Base-by-base conservation (phyloP, 1,140 invertebrate genomes). In the Neodiprion fabricii region DNA sequence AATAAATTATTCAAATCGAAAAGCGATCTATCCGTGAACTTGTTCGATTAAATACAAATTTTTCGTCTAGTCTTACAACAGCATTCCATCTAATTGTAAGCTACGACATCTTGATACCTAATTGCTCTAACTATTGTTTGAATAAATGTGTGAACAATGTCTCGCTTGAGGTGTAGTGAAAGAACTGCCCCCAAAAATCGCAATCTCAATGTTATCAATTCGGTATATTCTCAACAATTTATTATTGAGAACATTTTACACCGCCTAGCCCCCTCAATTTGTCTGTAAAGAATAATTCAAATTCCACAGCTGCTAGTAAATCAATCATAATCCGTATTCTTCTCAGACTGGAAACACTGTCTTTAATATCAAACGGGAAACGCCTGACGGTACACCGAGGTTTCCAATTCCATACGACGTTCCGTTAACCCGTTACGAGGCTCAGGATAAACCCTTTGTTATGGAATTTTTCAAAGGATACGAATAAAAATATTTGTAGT, bases 361-460 rank as follows among this genome's bases (percentile, higher is more conserved):
- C 14, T 90, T 89, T 86, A 88, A 83, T 17, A 79, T 89, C 74
- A 74, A 84, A 79, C 76, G 86, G 72, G 77, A 89, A 85, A 81
- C 82, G 76, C 75, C 82, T 12, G 80, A 87, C 5, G 80, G 81
- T 53, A 81, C 79, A 50, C 89, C 88, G 17, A 74, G 88, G 71
- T 94, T 96, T 83, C 92, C 93, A 3, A 81, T 96, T 76, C 94
- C 95, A n/a, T 96, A 94, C 83, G 95, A 96, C 88, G 81, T 95
- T 7, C 95, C 95, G 7, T 83, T 94, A 48, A 90, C 89, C 1
- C 89, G 90, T 3, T 96, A 96, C 83, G 85, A 81, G 7, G 79
- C 82, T 1, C 83, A 84, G 75, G 94, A 95, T 88, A 89, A 88
- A 74, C 92, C 92, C 3, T 94, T 92, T 83, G 85, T 88, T 48